Evolutionary conservation across 2,888 invertebrate genomes (phyloP).

Genomic region (Hypomecis punctinalis): DNA sequence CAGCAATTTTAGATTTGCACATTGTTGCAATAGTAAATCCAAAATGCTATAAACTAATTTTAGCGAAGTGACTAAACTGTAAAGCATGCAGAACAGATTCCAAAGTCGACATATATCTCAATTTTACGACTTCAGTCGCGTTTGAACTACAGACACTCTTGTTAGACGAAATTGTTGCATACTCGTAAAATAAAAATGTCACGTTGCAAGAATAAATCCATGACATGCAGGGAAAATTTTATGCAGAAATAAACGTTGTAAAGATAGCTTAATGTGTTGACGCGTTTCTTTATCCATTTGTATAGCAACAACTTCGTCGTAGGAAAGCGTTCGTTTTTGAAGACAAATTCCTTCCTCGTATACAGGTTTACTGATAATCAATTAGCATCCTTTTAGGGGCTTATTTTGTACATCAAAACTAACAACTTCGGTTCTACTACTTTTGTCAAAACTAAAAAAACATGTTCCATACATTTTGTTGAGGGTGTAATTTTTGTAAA

Average conservation of each 20-base stretch:
- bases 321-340: no score
- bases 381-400: no score
- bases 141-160: conserved; percentile 22
- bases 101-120: conserved; percentile 30
- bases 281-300: neutral
- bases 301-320: no score
- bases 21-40: conserved; percentile 28
- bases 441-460: no score
- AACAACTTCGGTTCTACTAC: no score
- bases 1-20: conserved; percentile 15
- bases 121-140: conserved; percentile 24
- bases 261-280: neutral
- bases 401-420: no score
- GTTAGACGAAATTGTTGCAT: conserved; percentile 23
- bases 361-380: no score
- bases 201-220: conserved; percentile 13
- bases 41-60: conserved; percentile 23
- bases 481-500: no score
- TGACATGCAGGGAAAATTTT: conserved; percentile 5
- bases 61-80: conserved; percentile 23
- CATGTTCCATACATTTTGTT: no score
- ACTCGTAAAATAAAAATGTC: conserved; percentile 19
- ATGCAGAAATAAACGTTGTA: neutral
- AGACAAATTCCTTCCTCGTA: no score
- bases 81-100: conserved; percentile 23